Conservation (phyloP, 2,888 invertebrate species). For the Crematogaster levior region DNA sequence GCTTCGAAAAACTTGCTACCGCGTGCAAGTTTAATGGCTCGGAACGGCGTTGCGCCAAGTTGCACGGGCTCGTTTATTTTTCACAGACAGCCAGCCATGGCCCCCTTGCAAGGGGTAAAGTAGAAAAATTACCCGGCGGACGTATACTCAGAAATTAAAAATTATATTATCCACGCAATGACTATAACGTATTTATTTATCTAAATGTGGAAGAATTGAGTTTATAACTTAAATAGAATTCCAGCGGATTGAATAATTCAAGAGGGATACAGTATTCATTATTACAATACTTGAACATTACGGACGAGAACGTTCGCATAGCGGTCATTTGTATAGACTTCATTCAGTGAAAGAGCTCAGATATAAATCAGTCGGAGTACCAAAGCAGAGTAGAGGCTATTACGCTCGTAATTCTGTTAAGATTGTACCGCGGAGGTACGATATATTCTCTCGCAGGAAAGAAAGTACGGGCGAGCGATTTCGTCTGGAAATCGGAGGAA, state of each 20-base stretch:
- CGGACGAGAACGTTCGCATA: constrained; percentile 20
- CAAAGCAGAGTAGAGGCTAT: constrained; percentile 53
- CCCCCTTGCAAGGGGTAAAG: neutral
- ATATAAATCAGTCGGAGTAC: constrained; percentile 50
- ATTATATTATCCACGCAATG: constrained; percentile 30
- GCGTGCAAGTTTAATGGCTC: constrained; percentile 69
- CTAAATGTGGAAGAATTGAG: neutral
- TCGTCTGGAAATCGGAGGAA: constrained; percentile 62
- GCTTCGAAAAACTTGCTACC: constrained; percentile 66
- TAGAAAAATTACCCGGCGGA: constrained; percentile 36
- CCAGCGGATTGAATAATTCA: neutral
- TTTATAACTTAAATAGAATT: neutral
- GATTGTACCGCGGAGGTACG: constrained; percentile 60
- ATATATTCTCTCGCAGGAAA: constrained; percentile 56
- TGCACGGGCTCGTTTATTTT: constrained; percentile 67
- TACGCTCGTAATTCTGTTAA: constrained; percentile 70
- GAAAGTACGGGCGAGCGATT: constrained; percentile 60
- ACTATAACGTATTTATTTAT: neutral
- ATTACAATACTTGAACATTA: constrained; percentile 7
- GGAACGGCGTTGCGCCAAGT: constrained; percentile 70
- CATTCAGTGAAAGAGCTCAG: constrained; percentile 43
- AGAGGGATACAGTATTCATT: constrained; percentile 2
- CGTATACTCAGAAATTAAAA: constrained; percentile 28
- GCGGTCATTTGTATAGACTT: constrained; percentile 51
- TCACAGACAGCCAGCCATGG: constrained; percentile 53